Base-by-base conservation (phyloP, 1,140 invertebrate species). In the Aethina tumida region DNA sequence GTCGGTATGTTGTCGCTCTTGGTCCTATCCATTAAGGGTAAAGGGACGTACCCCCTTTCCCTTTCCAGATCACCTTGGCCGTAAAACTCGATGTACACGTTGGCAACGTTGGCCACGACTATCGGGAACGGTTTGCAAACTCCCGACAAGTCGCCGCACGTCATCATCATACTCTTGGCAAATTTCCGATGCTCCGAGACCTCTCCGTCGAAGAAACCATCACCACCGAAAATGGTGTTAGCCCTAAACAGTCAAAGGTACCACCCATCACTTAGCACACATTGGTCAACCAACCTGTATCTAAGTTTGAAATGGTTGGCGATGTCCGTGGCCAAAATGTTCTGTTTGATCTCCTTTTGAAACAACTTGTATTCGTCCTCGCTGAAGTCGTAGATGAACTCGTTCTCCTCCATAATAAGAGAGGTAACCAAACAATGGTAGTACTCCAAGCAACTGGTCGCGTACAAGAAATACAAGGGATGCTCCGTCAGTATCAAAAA, bases 261-360 rank as follows among this genome's bases (percentile, higher is more conserved):
- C n/a, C n/a, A n/a, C n/a, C n/a, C n/a, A n/a, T n/a, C n/a, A n/a
- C n/a, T n/a, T n/a, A n/a, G n/a, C n/a, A n/a, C n/a, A n/a, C n/a
- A n/a, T n/a, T n/a, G 39, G 8, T 59, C 58, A 2, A 62, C 52
- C 10, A 70, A 48, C 36, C 66, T 61, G 0, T 59, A 60, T 5
- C 67, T 52, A 34, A 63, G 47, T 27, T 52, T 58, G 47, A 71
- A 71, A 51, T 70, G 68, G 4, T 63, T 49, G 0, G 66, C 62
- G n/a, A 73, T 48, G 52, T 73, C 70, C 0, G 70, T 73, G 27
- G 65, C 65, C 17, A 72, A 49, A 14, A 72, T 71, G 32, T 63
- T 53, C 44, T 66, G 63, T 30, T 64, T 65, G 4, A 72, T 62
- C 52, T 68, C 61, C 15, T 58, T 54, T 33, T 66, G 25, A 15